Conservation (phyloP, 2,797 vertebrate genomes). For the Enteromius trimaculatus region DNA sequence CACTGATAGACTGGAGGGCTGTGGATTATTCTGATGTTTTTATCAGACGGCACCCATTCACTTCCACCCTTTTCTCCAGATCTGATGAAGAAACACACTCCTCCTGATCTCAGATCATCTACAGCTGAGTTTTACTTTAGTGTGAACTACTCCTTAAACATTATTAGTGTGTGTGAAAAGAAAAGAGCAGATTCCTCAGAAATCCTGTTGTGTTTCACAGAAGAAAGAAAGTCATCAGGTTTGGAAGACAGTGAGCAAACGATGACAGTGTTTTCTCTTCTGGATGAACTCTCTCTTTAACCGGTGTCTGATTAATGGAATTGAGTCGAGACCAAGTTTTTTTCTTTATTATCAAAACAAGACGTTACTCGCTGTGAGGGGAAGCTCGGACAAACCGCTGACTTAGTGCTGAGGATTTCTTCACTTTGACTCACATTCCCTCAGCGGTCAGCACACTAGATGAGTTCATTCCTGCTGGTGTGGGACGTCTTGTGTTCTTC, state of each 20-base stretch:
- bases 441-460: conserved; percentile 40
- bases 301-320: conserved; percentile 29
- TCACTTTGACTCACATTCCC: conserved; percentile 19
- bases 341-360: neutral
- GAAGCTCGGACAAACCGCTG: conserved; percentile 25
- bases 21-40: neutral
- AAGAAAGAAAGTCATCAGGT: neutral
- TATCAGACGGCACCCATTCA: conserved; percentile 2
- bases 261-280: neutral
- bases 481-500: neutral
- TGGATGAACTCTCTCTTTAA: neutral
- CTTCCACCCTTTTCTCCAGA: neutral
- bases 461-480: conserved; percentile 20
- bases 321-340: neutral
- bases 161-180: neutral
- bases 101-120: accelerated
- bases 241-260: neutral
- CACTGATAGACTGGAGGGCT: neutral
- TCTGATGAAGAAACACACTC: neutral
- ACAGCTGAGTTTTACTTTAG: neutral
- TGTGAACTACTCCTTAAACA: neutral
- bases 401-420: neutral
- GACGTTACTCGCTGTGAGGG: neutral
- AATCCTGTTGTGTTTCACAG: neutral
- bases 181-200: neutral